Evolutionary conservation across 2,797 vertebrate genomes (phyloP), one percentile per base, ranked within the genome.

Genomic region (Pipistrellus pipistrellus): DNA sequence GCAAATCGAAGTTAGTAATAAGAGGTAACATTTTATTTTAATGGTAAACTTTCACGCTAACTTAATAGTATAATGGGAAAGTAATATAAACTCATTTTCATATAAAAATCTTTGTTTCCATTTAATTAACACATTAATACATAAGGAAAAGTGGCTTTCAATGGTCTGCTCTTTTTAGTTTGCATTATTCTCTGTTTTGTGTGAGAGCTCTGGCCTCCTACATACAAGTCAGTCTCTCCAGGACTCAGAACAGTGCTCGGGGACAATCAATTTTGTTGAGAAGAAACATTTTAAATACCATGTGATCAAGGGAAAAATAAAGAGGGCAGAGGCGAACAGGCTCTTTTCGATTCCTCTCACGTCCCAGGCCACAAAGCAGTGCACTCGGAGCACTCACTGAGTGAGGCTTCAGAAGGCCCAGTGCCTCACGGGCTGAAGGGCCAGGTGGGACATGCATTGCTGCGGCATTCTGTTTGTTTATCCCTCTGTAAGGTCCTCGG

Each of bases 1-100:
- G 32, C 44, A 93, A 69, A 92, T 91, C 81, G 64, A 82, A 76
- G 68, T 91, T 94, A 86, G 85, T 80, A 94, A 85, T 18, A 95
- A 93, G 21, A 83, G 27, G 48, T 92, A 90, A 96, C 32, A 92
- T 85, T 94, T 97, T 95, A 85, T 94, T 98, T 97, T 96, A 93
- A 88, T 15, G 92, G 86, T 71, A 88, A 97, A 92, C 57, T 94
- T 95, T 96, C 71, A 97, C 72, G 84, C 72, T 96, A 72, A 93
- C 48, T 92, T 94, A 85, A 90, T 51, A 86, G 80, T 93, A 91
- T 88, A 84, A 90, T 78, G 90, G 95, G 93, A 95, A 55, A 57
- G 18, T 62, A 95, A 93, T 87, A 66, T 76, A 97, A 96, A 76
- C 82, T 91, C 35, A 59, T 80, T 94, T 96, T 88, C 55, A 86